These are phyloP conservation scores for Anarrhichthys ocellatus DNA, from an alignment of 2,113 vertebrate genomes.

Conservation along the genomic window DNA sequence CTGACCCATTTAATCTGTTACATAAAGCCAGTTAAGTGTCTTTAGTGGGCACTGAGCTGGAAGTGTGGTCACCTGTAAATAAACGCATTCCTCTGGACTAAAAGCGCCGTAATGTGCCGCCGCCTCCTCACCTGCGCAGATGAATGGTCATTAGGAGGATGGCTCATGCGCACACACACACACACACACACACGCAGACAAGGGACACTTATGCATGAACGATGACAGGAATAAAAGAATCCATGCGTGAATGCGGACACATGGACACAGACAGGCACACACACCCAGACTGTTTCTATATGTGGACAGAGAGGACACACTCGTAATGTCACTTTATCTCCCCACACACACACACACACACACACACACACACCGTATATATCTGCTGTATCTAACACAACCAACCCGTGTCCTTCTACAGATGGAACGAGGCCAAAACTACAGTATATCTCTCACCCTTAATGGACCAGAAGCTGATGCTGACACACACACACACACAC, in stretches of 20 bases:
- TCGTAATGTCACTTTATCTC: conserved; percentile 13
- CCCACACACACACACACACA: conserved; percentile 1
- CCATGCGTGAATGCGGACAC: conserved; percentile 8
- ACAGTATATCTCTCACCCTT: conserved; percentile 58
- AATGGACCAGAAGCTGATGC: conserved; percentile 21
- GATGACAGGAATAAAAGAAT: conserved; percentile 8
- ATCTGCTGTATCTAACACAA: conserved; percentile 35
- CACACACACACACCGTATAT: not conserved
- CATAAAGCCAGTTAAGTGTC: conserved; percentile 51
- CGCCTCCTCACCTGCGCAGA: conserved; percentile 61
- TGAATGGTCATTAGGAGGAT: conserved; percentile 52
- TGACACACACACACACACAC: conserved; percentile 19
- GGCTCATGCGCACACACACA: not conserved
- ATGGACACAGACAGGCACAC: conserved; percentile 7
- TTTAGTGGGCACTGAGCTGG: conserved; percentile 49
- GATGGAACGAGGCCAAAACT: conserved; percentile 60
- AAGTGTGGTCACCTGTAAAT: conserved; percentile 65
- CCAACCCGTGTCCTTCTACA: conserved; percentile 43
- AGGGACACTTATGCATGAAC: conserved; percentile 19
- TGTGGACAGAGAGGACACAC: conserved; percentile 10
- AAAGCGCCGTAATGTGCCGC: conserved; percentile 64
- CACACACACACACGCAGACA: conserved; percentile 13
- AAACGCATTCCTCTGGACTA: conserved; percentile 48
- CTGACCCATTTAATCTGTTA: conserved; percentile 50
- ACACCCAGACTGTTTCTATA: conserved; percentile 11